Percentiles rank a stretch among this genome's conserved stretches.
Conservation (phyloP, 2,888 invertebrate species). For the Myopa tessellatipennis region DNA sequence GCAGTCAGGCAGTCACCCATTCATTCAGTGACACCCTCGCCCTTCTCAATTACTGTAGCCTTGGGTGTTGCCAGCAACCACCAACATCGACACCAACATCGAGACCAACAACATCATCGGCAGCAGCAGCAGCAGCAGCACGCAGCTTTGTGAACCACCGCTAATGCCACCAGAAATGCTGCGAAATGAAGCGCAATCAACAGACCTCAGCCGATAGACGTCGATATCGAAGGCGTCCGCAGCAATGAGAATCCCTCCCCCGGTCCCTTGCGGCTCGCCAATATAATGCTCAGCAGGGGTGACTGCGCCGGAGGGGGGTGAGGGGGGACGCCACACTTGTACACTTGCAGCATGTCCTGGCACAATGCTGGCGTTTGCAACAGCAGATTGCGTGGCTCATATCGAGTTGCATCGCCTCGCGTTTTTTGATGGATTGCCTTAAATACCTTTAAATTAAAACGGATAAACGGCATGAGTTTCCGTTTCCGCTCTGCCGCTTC, state of each 20-base stretch:
- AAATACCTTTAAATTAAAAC: conserved; percentile 67
- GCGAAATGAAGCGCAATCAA: conserved; percentile 45
- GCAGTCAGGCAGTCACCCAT: background rate
- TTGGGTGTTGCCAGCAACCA: conserved; percentile 27
- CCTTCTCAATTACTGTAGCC: conserved; percentile 38
- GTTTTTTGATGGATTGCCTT: conserved; percentile 64
- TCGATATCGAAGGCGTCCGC: background rate
- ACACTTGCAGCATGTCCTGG: conserved; percentile 28
- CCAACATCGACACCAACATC: conserved; percentile 28
- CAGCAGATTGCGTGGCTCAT: conserved; percentile 65
- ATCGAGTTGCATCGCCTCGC: conserved; percentile 60
- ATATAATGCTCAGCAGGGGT: conserved; percentile 67
- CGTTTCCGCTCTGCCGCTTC: conserved; percentile 29
- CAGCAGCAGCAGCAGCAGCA: conserved; percentile 25
- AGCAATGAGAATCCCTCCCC: conserved; percentile 54
- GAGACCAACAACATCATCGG: conserved; percentile 25
- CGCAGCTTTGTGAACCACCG: conserved; percentile 28
- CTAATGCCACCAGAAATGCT: conserved; percentile 48
- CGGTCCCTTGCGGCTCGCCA: conserved; percentile 68
- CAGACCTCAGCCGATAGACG: conserved; percentile 44
- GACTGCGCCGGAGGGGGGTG: conserved; percentile 54
- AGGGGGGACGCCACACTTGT: conserved; percentile 53
- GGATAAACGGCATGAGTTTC: conserved; percentile 57
- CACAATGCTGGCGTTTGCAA: conserved; percentile 53
- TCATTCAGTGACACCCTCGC: conserved; percentile 42